These are phyloP conservation scores for Clusia tigrina DNA, from an alignment of 2,888 invertebrate genomes.

Conservation along the genomic window DNA sequence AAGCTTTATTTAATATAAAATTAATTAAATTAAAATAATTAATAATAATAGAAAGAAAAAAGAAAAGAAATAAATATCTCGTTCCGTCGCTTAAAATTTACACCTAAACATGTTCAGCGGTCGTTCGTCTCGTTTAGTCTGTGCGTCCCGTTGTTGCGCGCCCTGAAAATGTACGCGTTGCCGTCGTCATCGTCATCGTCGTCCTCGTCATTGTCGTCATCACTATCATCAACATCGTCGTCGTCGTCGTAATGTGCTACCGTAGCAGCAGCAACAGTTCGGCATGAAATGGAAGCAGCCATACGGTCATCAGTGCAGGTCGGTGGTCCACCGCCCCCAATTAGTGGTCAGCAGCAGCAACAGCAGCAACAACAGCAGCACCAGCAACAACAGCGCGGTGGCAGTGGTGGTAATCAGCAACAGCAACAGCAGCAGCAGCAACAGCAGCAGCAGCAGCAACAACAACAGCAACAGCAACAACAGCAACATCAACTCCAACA, in stretches of 20 bases:
- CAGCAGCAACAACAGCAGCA: conserved; percentile 53
- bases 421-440: conserved; percentile 35
- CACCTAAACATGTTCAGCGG: conserved; percentile 4
- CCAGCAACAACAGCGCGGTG: conserved; percentile 37
- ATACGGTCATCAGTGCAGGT: conserved; percentile 66
- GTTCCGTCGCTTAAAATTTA: conserved; percentile 11
- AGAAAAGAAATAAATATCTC: not conserved
- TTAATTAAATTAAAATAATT: conserved; percentile 4
- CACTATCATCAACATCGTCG: not conserved
- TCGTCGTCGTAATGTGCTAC: conserved; percentile 2
- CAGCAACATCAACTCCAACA: conserved; percentile 25
- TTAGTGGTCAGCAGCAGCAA: conserved; percentile 56
- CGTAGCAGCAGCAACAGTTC: conserved; percentile 53
- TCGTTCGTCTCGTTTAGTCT: not conserved
- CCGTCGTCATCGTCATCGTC: conserved; percentile 6
- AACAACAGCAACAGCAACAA: conserved; percentile 37
- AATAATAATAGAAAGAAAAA: not conserved
- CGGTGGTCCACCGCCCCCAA: conserved; percentile 64
- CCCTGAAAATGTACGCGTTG: not conserved
- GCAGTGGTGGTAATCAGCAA: too few relatives aligned
- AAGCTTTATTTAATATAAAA: not conserved
- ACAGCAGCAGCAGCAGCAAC: conserved; percentile 42
- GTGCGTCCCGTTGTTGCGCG: not conserved
- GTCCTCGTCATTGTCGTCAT: conserved; percentile 20
- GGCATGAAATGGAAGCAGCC: conserved; percentile 67